Base-by-base conservation (phyloP, 2,797 vertebrate genomes). In the Enteromius fasciolatus region DNA sequence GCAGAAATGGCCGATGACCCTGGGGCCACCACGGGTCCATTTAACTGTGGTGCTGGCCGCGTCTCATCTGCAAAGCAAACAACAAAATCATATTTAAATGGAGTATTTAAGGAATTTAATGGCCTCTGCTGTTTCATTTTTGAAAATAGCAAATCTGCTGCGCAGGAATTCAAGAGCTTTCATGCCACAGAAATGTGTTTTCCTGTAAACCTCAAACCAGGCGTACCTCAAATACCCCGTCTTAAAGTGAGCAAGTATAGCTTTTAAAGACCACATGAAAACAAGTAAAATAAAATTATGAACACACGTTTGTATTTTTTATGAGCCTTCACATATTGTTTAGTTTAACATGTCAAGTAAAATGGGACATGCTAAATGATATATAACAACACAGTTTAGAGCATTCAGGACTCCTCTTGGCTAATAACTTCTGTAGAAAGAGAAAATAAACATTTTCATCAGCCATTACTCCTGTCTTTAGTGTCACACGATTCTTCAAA, bases 31-130 rank as follows among this genome's bases (percentile, higher is more conserved):
- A 88, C 85, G 52, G 91, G 74, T 67, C 90, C 92, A 20, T 91
- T 94, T 89, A 92, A 86, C 85, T 92, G 93, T 1, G 89, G 69
- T 57, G 90, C 84, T 77, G 89, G 85, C 76, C 75, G 89, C 3
- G 85, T 80, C 84, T 96, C 94, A 88, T 95, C 94, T 95, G 81
- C 78, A 85, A 89, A 80, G 50, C 50, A 82, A 59, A 86, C 8
- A 74, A 78, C 36, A 69, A 69, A 77, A 77, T 36, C 0, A 46
- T 20, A 59, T 70, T 83, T 84, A 79, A 39, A 80, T 68, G 33
- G 36, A 52, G 44, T 75, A 57, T 83, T 72, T 25, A 25, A 57
- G 33, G 25, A 12, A 39, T n/a, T 69, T 74, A 85, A 78, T 75
- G 33, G 44, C 23, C 41, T 75, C 59, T 76, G 64, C 46, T 72